A percentile compares a stretch with the other conserved stretches of the same genome.
Evolutionary conservation across 2,113 vertebrate genomes (phyloP).

Genomic region (Galemys pyrenaicus): DNA sequence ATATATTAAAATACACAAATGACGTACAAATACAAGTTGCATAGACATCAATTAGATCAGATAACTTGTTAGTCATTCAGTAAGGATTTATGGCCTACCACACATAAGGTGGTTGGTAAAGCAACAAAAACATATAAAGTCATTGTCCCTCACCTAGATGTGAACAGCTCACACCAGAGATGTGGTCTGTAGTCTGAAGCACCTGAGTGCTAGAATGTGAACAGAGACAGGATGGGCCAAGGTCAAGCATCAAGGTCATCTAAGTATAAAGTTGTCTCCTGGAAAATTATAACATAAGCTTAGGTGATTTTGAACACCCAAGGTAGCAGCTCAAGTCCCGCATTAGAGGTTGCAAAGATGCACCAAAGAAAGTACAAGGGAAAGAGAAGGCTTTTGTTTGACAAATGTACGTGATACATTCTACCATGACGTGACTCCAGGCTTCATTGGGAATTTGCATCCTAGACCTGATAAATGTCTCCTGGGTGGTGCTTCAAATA

Average conservation of each 20-base stretch:
- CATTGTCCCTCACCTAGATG: not conserved
- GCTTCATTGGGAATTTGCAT: not conserved
- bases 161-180: not conserved
- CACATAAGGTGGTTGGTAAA: not conserved
- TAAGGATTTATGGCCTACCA: not conserved
- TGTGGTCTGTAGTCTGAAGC: not conserved
- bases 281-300: not conserved
- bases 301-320: not conserved
- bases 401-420: not conserved
- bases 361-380: not conserved
- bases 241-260: not conserved
- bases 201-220: not conserved
- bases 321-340: not conserved
- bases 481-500: not conserved
- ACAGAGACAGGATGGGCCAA: not conserved
- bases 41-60: constrained; percentile 47
- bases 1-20: constrained; percentile 55
- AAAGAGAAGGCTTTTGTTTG: not conserved
- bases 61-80: constrained; percentile 22
- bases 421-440: not conserved
- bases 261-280: not conserved
- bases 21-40: constrained; percentile 29
- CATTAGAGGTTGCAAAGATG: not conserved
- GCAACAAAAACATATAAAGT: not conserved
- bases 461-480: not conserved